phyloP scores from a whole-genome alignment of 1,140 invertebrate genomes.

The Leptinotarsa undecemlineata region DNA sequence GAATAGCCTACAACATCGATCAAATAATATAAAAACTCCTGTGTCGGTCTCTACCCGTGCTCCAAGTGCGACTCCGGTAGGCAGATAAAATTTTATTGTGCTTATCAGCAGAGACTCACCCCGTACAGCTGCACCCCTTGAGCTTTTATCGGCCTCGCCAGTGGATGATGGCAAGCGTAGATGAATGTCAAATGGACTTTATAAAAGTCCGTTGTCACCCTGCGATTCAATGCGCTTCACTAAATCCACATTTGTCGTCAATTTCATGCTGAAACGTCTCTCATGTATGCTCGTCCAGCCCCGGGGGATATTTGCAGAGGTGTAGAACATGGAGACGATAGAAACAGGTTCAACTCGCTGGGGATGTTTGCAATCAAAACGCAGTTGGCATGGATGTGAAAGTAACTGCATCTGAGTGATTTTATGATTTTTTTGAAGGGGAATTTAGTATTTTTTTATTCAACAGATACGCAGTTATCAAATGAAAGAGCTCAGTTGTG shows the following conservation, averaged over 20 bases:
- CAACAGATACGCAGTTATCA: too few species aligned
- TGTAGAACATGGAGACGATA: neutral
- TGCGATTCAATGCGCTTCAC: conserved; percentile 30
- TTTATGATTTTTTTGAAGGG: too few species aligned
- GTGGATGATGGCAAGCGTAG: conserved; percentile 19
- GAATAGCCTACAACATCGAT: too few species aligned
- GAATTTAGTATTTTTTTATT: too few species aligned
- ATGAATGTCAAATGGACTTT: conserved; percentile 35
- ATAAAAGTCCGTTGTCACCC: conserved; percentile 33
- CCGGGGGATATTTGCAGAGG: neutral
- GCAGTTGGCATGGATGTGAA: too few species aligned
- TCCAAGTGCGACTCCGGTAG: neutral
- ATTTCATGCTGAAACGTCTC: conserved; percentile 31
- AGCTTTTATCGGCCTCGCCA: neutral
- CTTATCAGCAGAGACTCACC: conserved; percentile 8
- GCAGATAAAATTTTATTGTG: conserved; percentile 24
- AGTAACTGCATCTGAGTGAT: too few species aligned
- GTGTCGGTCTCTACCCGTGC: neutral
- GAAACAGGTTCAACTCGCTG: neutral
- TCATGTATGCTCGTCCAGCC: neutral
- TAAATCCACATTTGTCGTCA: conserved; percentile 31
- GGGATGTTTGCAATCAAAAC: neutral
- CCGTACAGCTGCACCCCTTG: neutral
- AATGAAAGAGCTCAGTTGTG: too few species aligned
- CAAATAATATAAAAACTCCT: neutral